A percentile compares a stretch with the other conserved stretches of the same genome.
Evolutionary conservation across 1,140 invertebrate genomes (phyloP).

Genomic region (Trinorchestia longiramus): DNA sequence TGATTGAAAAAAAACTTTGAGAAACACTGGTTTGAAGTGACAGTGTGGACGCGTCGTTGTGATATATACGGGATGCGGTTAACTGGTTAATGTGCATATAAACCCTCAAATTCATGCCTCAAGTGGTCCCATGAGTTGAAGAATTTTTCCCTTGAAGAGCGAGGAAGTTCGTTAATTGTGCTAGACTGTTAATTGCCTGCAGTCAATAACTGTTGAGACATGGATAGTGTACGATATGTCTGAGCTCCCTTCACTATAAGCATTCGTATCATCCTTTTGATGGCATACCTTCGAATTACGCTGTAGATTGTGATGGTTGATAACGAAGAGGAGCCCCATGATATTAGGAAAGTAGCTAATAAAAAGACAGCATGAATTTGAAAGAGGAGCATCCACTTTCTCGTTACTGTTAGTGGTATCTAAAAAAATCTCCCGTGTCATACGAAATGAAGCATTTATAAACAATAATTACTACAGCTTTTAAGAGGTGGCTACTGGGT

Average conservation of each 20-base stretch:
- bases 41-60: too few relatives aligned
- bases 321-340: neutral
- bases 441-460: neutral
- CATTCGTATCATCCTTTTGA: neutral
- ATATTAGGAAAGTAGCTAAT: neutral
- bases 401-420: neutral
- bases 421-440: neutral
- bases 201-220: neutral
- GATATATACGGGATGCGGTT: too few relatives aligned
- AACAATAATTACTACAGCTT: neutral
- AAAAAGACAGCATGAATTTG: neutral
- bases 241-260: neutral
- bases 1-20: too few relatives aligned
- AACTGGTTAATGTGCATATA: too few relatives aligned
- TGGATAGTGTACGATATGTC: neutral
- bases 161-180: neutral
- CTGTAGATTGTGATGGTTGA: neutral
- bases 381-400: neutral
- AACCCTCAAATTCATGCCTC: neutral
- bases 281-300: neutral
- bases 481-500: too few relatives aligned
- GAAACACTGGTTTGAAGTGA: too few relatives aligned
- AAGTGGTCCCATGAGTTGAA: neutral
- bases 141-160: neutral
- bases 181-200: neutral